phyloP scores from a whole-genome alignment of 1,140 invertebrate species.

The Nymphalis io region DNA sequence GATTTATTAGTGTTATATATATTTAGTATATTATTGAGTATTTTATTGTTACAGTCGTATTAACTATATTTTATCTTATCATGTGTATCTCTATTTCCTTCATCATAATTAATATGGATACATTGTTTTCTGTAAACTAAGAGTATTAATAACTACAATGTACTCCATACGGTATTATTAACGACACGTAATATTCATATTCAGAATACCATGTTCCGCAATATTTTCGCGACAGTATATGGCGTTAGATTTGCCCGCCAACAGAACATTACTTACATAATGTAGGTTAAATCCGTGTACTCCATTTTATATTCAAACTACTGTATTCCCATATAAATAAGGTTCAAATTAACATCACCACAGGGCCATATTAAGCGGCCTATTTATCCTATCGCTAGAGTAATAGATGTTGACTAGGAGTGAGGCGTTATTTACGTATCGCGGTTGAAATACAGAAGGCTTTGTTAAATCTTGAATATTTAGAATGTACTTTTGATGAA shows the following conservation, averaged over 20 bases:
- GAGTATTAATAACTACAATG: background rate
- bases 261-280: slow-evolving; percentile 7
- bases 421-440: background rate
- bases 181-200: background rate
- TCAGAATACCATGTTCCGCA: background rate
- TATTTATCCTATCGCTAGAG: background rate
- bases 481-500: background rate
- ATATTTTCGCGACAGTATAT: slow-evolving; percentile 14
- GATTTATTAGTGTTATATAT: no score
- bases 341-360: background rate
- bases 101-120: background rate
- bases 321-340: background rate
- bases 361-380: background rate
- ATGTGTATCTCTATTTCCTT: background rate
- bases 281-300: slow-evolving; percentile 2
- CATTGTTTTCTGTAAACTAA: no score
- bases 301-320: background rate
- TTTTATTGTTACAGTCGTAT: no score
- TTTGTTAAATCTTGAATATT: background rate
- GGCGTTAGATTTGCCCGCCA: slow-evolving; percentile 7
- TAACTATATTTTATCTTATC: no score
- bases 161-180: background rate
- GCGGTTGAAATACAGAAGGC: background rate
- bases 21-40: no score
- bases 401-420: slow-evolving; percentile 4